phyloP scores from a whole-genome alignment of 2,797 vertebrate genomes.

The Harpagifer antarcticus region DNA sequence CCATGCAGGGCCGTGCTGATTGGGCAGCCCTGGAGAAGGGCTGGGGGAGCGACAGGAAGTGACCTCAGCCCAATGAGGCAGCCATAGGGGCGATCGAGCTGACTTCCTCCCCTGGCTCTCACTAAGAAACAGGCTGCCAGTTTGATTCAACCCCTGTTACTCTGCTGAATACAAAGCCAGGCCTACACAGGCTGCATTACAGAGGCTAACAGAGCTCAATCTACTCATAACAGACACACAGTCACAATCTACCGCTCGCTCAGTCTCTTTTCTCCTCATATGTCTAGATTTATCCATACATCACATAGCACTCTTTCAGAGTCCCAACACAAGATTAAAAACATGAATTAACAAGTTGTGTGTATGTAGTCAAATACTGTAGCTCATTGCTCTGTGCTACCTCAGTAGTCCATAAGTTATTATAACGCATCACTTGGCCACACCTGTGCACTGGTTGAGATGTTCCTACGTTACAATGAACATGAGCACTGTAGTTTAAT shows the following conservation, averaged over 20 bases:
- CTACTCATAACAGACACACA: slow-evolving; percentile 31
- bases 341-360: neutral
- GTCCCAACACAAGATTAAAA: slow-evolving; percentile 1
- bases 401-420: neutral
- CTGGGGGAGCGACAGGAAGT: slow-evolving; percentile 94
- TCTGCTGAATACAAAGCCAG: slow-evolving; percentile 91
- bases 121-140: slow-evolving; percentile 94
- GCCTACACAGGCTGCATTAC: slow-evolving; percentile 82
- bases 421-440: slow-evolving; percentile 2
- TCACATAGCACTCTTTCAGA: neutral
- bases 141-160: slow-evolving; percentile 86
- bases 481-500: slow-evolving; percentile 2
- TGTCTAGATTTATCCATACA: neutral
- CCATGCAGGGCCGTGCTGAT: slow-evolving; percentile 90
- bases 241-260: slow-evolving; percentile 20
- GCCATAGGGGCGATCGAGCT: slow-evolving; percentile 91
- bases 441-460: neutral
- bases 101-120: slow-evolving; percentile 96
- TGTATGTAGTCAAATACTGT: neutral
- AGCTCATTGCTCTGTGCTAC: neutral
- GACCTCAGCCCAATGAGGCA: slow-evolving; percentile 95
- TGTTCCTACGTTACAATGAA: neutral
- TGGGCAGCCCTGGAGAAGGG: slow-evolving; percentile 93
- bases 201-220: slow-evolving; percentile 34
- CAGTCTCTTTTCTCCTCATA: neutral